Percentiles rank a stretch among this genome's conserved stretches.
Evolutionary conservation across 2,113 vertebrate genomes (phyloP).

Genomic region (Astur gentilis): DNA sequence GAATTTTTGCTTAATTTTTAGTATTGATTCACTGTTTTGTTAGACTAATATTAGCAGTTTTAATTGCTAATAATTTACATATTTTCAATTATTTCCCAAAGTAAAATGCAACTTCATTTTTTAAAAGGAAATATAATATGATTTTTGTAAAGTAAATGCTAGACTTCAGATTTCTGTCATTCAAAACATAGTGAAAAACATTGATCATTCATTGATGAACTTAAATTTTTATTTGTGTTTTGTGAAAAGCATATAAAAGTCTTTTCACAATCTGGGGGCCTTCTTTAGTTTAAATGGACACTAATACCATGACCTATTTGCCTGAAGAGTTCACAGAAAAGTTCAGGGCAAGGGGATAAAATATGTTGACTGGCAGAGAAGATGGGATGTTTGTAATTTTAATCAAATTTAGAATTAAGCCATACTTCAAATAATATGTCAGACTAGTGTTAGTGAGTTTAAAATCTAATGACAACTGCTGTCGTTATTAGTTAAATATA

Average conservation of each 20-base stretch:
- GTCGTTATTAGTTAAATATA: constrained; percentile 79
- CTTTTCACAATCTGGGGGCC: not conserved
- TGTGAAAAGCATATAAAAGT: not conserved
- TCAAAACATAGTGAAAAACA: not conserved
- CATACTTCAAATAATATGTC: constrained; percentile 81
- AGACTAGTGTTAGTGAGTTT: constrained; percentile 82
- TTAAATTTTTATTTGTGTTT: not conserved
- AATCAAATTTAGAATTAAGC: constrained; percentile 77
- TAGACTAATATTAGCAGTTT: not conserved
- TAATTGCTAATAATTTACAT: not conserved
- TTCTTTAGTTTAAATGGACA: constrained; percentile 1
- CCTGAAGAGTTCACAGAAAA: constrained; percentile 55
- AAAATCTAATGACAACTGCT: constrained; percentile 79
- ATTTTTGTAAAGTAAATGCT: not conserved
- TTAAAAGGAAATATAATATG: not conserved
- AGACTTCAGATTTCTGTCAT: not conserved
- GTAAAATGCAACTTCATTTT: not conserved
- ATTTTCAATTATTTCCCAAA: not conserved
- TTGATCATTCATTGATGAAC: not conserved
- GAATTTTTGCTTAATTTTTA: not conserved
- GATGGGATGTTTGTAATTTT: constrained; percentile 77
- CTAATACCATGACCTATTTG: constrained; percentile 25
- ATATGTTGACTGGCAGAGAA: constrained; percentile 75
- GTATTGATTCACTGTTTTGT: not conserved
- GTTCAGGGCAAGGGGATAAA: constrained; percentile 60